Base-by-base conservation (phyloP, 2,888 invertebrate species). In the Catocala nupta region DNA sequence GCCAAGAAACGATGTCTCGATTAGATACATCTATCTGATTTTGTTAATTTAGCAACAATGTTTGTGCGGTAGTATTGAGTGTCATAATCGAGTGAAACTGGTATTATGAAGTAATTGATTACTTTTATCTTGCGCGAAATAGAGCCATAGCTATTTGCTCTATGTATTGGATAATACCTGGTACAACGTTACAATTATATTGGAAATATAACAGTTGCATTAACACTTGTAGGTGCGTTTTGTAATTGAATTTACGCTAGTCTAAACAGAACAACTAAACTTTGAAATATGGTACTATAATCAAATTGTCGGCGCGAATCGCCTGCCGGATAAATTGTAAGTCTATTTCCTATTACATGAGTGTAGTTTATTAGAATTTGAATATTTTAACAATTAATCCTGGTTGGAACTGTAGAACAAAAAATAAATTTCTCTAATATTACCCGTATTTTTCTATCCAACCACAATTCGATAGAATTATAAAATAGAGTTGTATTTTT, bases 301-400 rank as follows among this genome's bases (percentile, higher is more conserved):
- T 72, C 58, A 62, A 73, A 65, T 63, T 61, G 62, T 61, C 67
- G 58, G 61, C 58, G 56, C 48, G 42, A 70, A 65, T 55, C 52
- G 54, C 57, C 44, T 70, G 57, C 55, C 57, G 54, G 61, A 62
- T 70, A 63, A 65, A 62, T 69, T 65, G 73, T 53, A 59, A 70
- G 63, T 59, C 13, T 59, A 58, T 64, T 74, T 67, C 76, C 71
- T 73, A 60, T 73, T 68, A 55, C 73, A 45, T 76, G 60, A 76
- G 51, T 55, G 13, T 50, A 12, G 12, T 13, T 39, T 45, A 50
- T 52, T 13, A 7, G 12, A 5, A 36, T 33, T 33, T 10, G 43
- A 8, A 34, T 9, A 39, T 39, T 25, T 25, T 25, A 25, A 25
- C 25, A 25, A 25, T 25, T 25, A 25, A 25, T 25, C 25, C 25